phyloP scores from a whole-genome alignment of 1,140 invertebrate genomes.

The Drosophila parvula region DNA sequence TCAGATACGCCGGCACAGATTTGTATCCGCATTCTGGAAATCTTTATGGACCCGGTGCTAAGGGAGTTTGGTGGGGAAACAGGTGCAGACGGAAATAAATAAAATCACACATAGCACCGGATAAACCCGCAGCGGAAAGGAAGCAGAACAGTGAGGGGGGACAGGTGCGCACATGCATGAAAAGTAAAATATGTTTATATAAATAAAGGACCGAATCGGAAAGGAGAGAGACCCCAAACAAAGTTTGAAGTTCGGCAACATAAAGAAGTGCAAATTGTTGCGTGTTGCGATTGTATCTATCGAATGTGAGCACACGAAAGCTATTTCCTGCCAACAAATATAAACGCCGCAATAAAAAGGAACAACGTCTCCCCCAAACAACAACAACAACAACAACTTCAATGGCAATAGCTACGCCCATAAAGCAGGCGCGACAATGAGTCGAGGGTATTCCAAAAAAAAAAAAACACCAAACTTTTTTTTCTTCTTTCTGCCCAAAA shows the following conservation, averaged over 20 bases:
- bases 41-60: slow-evolving; percentile 59
- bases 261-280: slow-evolving; percentile 83
- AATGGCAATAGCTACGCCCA: slow-evolving; percentile 47
- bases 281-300: slow-evolving; percentile 81
- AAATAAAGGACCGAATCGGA: slow-evolving; percentile 63
- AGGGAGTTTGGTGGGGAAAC: slow-evolving; percentile 38
- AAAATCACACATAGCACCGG: slow-evolving; percentile 56
- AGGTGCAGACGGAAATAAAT: slow-evolving; percentile 60
- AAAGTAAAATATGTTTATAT: slow-evolving; percentile 82
- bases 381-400: slow-evolving; percentile 18
- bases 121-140: slow-evolving; percentile 7
- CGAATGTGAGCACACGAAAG: slow-evolving; percentile 75
- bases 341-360: slow-evolving; percentile 75
- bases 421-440: slow-evolving; percentile 65
- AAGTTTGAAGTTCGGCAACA: slow-evolving; percentile 77
- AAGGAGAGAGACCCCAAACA: slow-evolving; percentile 22
- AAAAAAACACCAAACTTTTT: no score
- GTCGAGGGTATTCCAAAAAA: slow-evolving; percentile 41
- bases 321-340: slow-evolving; percentile 81
- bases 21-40: slow-evolving; percentile 68
- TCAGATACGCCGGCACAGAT: slow-evolving; percentile 62
- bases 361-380: slow-evolving; percentile 35
- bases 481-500: slow-evolving; percentile 36
- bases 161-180: slow-evolving; percentile 70
- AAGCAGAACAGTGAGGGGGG: slow-evolving; percentile 1